A percentile compares a stretch with the other conserved stretches of the same genome.
These are phyloP conservation scores for Ceratosolen solmsi DNA, from an alignment of 1,140 invertebrate species.

Conservation along the genomic window DNA sequence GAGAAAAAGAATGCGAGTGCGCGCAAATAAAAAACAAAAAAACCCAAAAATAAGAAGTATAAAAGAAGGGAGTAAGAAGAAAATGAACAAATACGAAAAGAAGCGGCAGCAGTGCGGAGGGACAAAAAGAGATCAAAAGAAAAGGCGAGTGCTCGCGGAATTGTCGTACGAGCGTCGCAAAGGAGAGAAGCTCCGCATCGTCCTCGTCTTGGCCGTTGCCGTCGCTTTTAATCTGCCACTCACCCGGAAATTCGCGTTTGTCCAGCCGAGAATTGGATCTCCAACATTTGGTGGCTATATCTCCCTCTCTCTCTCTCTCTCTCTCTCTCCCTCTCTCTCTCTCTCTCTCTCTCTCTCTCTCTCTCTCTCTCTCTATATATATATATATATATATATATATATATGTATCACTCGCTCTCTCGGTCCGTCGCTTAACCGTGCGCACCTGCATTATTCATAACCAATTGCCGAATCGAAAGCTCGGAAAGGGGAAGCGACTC, in stretches of 20 bases:
- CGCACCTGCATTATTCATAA: conserved; percentile 49
- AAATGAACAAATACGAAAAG: conserved; percentile 25
- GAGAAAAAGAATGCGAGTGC: neutral
- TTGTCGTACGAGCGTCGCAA: conserved; percentile 4
- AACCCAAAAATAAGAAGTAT: conserved; percentile 4
- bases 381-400: too few relatives aligned
- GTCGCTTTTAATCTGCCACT: conserved; percentile 40
- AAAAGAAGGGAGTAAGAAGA: conserved; percentile 1
- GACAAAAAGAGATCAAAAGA: conserved; percentile 44
- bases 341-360: too few relatives aligned
- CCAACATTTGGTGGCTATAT: neutral
- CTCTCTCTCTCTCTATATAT: too few relatives aligned
- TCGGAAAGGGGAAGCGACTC: neutral
- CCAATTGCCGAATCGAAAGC: conserved; percentile 49
- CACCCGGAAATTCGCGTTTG: conserved; percentile 49
- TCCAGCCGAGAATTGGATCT: conserved; percentile 32
- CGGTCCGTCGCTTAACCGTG: neutral
- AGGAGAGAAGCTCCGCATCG: neutral
- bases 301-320: neutral
- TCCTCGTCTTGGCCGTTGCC: neutral
- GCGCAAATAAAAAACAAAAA: neutral
- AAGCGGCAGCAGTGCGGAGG: neutral
- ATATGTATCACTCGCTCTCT: neutral
- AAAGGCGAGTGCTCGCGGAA: conserved; percentile 24
- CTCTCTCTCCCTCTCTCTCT: neutral